Conservation (phyloP, 1,140 invertebrate species). For the Oryzaephilus surinamensis region DNA sequence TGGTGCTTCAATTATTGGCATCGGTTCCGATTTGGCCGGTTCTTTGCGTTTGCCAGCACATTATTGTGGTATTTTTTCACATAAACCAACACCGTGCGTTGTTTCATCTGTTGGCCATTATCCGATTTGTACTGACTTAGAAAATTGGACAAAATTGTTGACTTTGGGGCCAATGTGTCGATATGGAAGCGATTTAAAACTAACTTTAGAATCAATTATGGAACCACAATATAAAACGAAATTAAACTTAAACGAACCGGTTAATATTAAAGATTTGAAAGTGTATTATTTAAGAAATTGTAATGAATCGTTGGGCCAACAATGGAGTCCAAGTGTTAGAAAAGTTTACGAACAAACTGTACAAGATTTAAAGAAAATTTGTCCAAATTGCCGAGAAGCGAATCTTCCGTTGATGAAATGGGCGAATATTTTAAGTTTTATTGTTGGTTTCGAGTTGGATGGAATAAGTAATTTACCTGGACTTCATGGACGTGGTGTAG, state of each 20-base stretch:
- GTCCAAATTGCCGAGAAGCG: too few relatives aligned
- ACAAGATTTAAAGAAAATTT: background rate
- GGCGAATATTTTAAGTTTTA: background rate
- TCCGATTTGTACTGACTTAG: conserved; percentile 7
- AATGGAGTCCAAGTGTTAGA: background rate
- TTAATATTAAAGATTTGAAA: too few relatives aligned
- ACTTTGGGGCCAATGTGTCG: conserved; percentile 69
- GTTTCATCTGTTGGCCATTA: conserved; percentile 42
- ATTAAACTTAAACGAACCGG: conserved; percentile 19
- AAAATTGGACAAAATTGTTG: conserved; percentile 37
- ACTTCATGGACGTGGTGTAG: too few relatives aligned
- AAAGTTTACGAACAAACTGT: background rate
- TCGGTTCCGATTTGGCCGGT: conserved; percentile 77
- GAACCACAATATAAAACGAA: conserved; percentile 15
- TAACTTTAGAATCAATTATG: conserved; percentile 50
- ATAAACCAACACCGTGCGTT: conserved; percentile 59
- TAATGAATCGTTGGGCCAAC: background rate
- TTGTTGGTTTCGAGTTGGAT: too few relatives aligned
- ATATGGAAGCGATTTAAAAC: conserved; percentile 68
- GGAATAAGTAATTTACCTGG: too few relatives aligned
- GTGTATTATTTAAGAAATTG: background rate
- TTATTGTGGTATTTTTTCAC: conserved; percentile 78
- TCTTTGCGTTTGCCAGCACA: conserved; percentile 74
- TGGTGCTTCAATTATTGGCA: conserved; percentile 64
- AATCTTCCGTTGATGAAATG: background rate